These are phyloP conservation scores for Saiga tatarica DNA, from an alignment of 2,113 vertebrate genomes.

Conservation along the genomic window DNA sequence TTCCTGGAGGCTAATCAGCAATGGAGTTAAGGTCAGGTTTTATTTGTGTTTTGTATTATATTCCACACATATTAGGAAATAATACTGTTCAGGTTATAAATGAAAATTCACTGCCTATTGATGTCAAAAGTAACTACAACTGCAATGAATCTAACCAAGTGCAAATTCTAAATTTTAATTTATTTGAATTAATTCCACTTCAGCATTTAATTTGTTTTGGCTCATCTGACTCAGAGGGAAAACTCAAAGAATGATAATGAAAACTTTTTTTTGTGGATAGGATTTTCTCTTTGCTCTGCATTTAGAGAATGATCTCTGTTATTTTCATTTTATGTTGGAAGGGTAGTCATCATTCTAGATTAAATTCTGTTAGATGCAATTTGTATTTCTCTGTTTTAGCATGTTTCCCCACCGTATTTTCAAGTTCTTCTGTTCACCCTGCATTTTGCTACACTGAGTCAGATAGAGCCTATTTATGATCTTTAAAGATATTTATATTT, in stretches of 20 bases:
- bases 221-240: neutral
- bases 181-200: neutral
- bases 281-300: neutral
- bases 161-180: constrained; percentile 8
- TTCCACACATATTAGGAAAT: neutral
- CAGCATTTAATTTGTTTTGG: constrained; percentile 10
- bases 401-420: neutral
- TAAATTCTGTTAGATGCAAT: neutral
- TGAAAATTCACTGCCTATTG: neutral
- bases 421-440: neutral
- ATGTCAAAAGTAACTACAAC: neutral
- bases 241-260: neutral
- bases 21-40: neutral
- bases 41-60: neutral
- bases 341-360: neutral
- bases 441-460: neutral
- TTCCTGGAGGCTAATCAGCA: neutral
- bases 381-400: neutral
- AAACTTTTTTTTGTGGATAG: neutral
- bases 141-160: neutral
- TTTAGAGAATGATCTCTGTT: neutral
- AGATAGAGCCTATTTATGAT: neutral
- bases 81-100: neutral
- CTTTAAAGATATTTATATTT: neutral
- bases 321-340: neutral